These are phyloP conservation scores for Choristoneura fumiferana DNA, from an alignment of 1,140 invertebrate species.

Conservation along the genomic window DNA sequence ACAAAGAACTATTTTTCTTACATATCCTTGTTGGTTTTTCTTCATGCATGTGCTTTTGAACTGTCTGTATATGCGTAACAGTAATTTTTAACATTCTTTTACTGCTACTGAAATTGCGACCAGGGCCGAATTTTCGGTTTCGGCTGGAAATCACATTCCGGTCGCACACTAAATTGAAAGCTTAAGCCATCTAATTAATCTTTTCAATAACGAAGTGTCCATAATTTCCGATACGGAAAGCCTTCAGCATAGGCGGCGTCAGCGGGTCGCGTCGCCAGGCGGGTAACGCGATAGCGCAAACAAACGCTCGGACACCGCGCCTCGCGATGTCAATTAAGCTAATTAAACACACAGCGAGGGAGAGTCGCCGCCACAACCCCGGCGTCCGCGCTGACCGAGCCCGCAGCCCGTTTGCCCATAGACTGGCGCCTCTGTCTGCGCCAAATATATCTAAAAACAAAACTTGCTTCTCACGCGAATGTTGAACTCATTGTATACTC, in stretches of 20 bases:
- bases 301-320: constrained; percentile 73
- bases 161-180: too few relatives aligned
- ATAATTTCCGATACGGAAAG: background rate
- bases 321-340: constrained; percentile 77
- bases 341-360: constrained; percentile 73
- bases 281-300: constrained; percentile 73
- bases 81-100: too few relatives aligned
- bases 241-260: constrained; percentile 24
- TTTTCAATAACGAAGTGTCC: too few relatives aligned
- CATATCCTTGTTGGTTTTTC: too few relatives aligned
- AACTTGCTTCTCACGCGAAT: constrained; percentile 47
- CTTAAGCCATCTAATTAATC: too few relatives aligned
- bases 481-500: background rate
- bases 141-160: too few relatives aligned
- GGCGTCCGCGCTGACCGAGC: constrained; percentile 34
- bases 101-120: too few relatives aligned
- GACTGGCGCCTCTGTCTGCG: constrained; percentile 54
- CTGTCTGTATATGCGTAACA: too few relatives aligned
- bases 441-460: constrained; percentile 46
- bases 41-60: too few relatives aligned
- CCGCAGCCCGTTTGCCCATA: constrained; percentile 36
- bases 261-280: constrained; percentile 33
- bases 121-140: too few relatives aligned
- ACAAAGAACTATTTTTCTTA: too few relatives aligned
- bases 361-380: constrained; percentile 45